Evolutionary conservation across 2,113 vertebrate genomes (phyloP).

Genomic region (Coracopsis vasa): DNA sequence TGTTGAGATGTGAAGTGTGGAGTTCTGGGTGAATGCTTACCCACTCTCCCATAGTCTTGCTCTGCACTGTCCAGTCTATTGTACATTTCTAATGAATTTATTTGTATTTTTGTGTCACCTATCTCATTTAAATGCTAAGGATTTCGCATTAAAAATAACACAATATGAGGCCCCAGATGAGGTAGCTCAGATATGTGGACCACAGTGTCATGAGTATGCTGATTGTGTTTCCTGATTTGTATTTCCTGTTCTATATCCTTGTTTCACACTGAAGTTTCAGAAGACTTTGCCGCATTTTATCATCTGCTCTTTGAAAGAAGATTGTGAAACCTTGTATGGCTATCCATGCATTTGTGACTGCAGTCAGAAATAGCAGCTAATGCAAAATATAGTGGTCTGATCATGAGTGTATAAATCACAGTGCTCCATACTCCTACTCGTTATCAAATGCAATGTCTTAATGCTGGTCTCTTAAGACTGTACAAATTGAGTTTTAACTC

Average conservation of each 20-base stretch:
- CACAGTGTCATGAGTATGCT: constrained; percentile 35
- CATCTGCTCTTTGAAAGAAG: constrained; percentile 46
- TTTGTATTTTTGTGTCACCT: constrained; percentile 45
- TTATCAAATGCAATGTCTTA: not conserved
- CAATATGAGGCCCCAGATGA: not conserved
- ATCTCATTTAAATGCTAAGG: not conserved
- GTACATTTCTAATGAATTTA: constrained; percentile 34
- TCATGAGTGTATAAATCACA: constrained; percentile 10
- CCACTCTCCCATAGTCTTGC: not conserved
- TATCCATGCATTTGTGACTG: constrained; percentile 21
- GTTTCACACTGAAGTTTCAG: constrained; percentile 23
- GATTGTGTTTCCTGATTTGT: constrained; percentile 33
- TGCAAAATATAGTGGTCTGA: not conserved
- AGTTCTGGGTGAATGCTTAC: not conserved
- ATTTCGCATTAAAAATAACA: not conserved
- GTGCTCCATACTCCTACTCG: not conserved
- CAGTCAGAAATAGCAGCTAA: constrained; percentile 43
- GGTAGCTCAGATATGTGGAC: not conserved
- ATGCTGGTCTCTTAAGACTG: not conserved
- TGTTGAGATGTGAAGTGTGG: constrained; percentile 19
- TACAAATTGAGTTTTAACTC: not conserved
- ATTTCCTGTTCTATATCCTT: constrained; percentile 51
- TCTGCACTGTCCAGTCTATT: constrained; percentile 37
- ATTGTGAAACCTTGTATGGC: constrained; percentile 40
- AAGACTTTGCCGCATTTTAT: constrained; percentile 20